Conservation (phyloP, 2,113 vertebrate species). For the Zosterops hypoxanthus region DNA sequence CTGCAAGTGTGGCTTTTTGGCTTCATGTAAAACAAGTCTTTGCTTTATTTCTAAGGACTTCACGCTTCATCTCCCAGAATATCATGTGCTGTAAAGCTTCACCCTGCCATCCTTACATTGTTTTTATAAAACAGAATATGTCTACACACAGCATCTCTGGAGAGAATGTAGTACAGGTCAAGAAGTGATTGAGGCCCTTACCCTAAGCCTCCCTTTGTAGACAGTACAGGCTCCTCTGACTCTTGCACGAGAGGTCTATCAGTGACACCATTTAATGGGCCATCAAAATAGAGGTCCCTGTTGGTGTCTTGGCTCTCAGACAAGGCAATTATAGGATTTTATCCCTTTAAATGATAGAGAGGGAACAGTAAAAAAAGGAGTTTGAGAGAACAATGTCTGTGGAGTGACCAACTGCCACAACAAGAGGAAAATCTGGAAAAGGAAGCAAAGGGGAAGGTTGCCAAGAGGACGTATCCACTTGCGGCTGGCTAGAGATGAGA, state of each 20-base stretch:
- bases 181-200: background rate
- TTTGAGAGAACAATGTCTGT: background rate
- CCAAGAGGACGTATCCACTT: background rate
- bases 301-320: background rate
- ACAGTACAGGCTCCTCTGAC: background rate
- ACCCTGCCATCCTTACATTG: background rate
- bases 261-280: background rate
- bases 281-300: background rate
- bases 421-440: background rate
- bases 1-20: background rate
- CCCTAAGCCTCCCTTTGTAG: background rate
- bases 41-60: background rate
- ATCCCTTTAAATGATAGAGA: background rate
- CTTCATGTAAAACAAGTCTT: background rate
- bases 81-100: background rate
- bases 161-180: background rate
- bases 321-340: background rate
- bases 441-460: background rate
- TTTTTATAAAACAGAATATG: background rate
- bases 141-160: background rate
- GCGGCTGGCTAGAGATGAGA: background rate
- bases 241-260: background rate
- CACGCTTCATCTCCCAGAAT: background rate
- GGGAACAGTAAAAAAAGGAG: background rate
- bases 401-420: background rate